Base-by-base conservation (phyloP, 2,797 vertebrate genomes). In the Schizopygopsis pylzovi region DNA sequence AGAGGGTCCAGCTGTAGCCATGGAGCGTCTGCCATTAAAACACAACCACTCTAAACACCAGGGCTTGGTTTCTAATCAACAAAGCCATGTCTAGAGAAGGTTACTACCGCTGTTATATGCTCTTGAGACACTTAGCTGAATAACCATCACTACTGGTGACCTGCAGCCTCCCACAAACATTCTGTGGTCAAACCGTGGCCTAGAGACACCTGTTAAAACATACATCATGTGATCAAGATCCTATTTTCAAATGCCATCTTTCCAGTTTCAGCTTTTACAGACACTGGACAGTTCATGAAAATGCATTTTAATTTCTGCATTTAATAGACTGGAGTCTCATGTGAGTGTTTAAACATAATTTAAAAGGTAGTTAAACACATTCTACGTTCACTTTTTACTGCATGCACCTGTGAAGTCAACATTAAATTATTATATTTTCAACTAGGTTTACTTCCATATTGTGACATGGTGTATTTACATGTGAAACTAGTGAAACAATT, bases 1-100 rank as follows among this genome's bases (percentile, higher is more conserved):
- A 43, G 41, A 82, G 39, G 43, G 47, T 59, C 73, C 39, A 70
- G 47, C 52, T 37, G 82, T 81, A 87, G 82, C 49, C 86, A 87
- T 84, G 71, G 86, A 70, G 82, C 43, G 4, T 63, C 22, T 80
- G 49, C 59, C 79, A 85, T 82, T 79, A 73, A 73, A 81, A 45
- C 83, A 43, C 52, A 65, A 25, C 6, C 39, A 7, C 71, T 49
- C 86, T 22, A 20, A 72, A 33, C 49, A 81, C 39, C 49, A 68
- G 16, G 37, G 54, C 7, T 54, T 71, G n/a, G 72, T 70, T 56
- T 70, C 63, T 71, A 70, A 59, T 79, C 25, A 85, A 85, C 67
- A 85, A 85, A 79, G 54, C 67, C 25, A 25, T 37, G 37, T 78
- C 76, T 6, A 79, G 25, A 47, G 25, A 25, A 79, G 47, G 89